phyloP scores from a whole-genome alignment of 1,140 invertebrate species.

The Platyscapa corneri region DNA sequence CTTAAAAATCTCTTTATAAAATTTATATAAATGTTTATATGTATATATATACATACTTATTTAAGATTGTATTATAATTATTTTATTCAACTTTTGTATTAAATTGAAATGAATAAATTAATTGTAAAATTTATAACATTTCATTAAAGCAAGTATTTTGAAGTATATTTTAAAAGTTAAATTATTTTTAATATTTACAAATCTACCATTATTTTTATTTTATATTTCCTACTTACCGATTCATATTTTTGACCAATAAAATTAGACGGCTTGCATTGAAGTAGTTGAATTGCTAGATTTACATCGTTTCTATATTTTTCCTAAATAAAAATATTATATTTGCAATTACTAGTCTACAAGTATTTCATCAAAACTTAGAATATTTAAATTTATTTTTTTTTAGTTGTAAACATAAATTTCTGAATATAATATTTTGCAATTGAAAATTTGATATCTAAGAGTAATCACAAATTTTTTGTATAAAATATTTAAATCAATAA shows the following conservation, averaged over 20 bases:
- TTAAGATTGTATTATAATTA: neutral
- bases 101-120: neutral
- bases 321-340: constrained; percentile 76
- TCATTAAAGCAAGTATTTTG: neutral
- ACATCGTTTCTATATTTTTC: constrained; percentile 96
- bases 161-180: neutral
- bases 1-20: neutral
- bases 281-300: constrained; percentile 92
- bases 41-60: neutral
- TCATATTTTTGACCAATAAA: constrained; percentile 95
- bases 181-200: neutral
- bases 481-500: no score
- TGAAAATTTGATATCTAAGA: no score
- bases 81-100: neutral
- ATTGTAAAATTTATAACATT: neutral
- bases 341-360: neutral
- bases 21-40: neutral
- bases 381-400: no score
- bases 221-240: constrained; percentile 81
- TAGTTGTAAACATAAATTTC: no score
- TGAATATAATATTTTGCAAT: no score
- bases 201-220: neutral
- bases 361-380: neutral
- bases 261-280: constrained; percentile 96
- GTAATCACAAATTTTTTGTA: no score